Base-by-base conservation (phyloP, 2,797 vertebrate genomes). In the Xenopus petersii region DNA sequence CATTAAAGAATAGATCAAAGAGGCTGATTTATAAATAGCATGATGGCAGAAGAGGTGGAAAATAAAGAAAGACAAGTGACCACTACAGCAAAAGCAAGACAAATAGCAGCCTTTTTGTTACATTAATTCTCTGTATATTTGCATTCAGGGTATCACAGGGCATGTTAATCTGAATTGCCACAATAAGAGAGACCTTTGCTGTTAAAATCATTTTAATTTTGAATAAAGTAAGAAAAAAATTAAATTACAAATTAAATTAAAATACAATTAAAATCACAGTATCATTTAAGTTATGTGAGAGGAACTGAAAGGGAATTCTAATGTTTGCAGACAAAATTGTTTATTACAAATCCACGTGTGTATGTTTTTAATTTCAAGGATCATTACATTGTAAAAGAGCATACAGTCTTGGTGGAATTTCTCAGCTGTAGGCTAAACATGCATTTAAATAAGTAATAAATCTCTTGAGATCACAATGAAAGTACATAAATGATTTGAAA, bases 331-430 rank as follows among this genome's bases (percentile, higher is more conserved):
- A 79, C 70, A 15, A 12, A 63, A 74, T 74, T 81, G 79, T 75
- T 83, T 84, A 81, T 83, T 83, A 0, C 36, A 74, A 24, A 77
- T 81, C 81, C 83, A 82, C 81, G 24, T 72, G 81, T 80, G 68
- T 81, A 73, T 83, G 46, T 79, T 81, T 84, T 86, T 87, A 86
- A 87, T 87, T 88, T 88, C 87, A 87, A 87, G 84, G 83, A n/a
- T 81, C 81, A 87, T 87, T 88, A 75, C 81, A 82, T 80, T 78
- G 74, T 62, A 67, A 49, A 81, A 81, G 68, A 82, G 47, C 78
- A 81, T 56, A 30, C 10, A 81, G 74, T 33, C 69, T 65, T 76
- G 73, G 12, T 17, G 76, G 56, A 49, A 49, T 81, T 60, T 77
- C 73, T 64, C 47, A 55, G 65, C 55, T 80, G 64, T 36, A 73